Evolutionary conservation across 2,113 vertebrate species (phyloP).

Genomic region (Mionectes macconnelli): DNA sequence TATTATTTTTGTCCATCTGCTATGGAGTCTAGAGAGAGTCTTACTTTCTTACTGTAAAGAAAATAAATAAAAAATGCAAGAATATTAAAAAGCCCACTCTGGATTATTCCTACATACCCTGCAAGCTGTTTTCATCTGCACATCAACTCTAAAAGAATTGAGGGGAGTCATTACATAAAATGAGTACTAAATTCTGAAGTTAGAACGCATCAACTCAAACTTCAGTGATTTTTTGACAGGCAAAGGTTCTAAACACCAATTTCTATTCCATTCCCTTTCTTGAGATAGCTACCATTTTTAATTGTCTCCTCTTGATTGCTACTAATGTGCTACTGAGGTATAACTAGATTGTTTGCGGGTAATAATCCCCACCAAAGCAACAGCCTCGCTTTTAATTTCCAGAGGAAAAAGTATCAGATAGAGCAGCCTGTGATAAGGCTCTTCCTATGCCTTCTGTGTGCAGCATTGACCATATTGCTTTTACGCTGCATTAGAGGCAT

Average conservation of each 20-base stretch:
- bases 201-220: not conserved
- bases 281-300: constrained; percentile 16
- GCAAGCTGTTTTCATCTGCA: not conserved
- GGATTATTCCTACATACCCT: not conserved
- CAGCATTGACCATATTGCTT: not conserved
- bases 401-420: not conserved
- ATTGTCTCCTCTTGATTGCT: not conserved
- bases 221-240: not conserved
- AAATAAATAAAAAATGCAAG: not conserved
- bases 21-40: not conserved
- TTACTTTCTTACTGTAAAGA: not conserved
- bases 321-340: not conserved
- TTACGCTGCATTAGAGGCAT: not conserved
- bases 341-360: not conserved
- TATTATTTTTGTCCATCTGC: constrained; percentile 19
- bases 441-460: not conserved
- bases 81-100: not conserved
- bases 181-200: not conserved
- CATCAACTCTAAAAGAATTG: not conserved
- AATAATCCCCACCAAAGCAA: constrained; percentile 28
- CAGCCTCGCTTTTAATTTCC: constrained; percentile 3
- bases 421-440: not conserved
- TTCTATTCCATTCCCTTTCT: constrained; percentile 38
- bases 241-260: not conserved
- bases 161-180: not conserved